Base-by-base conservation (phyloP, 1,140 invertebrate species). In the Odontomachus brunneus region DNA sequence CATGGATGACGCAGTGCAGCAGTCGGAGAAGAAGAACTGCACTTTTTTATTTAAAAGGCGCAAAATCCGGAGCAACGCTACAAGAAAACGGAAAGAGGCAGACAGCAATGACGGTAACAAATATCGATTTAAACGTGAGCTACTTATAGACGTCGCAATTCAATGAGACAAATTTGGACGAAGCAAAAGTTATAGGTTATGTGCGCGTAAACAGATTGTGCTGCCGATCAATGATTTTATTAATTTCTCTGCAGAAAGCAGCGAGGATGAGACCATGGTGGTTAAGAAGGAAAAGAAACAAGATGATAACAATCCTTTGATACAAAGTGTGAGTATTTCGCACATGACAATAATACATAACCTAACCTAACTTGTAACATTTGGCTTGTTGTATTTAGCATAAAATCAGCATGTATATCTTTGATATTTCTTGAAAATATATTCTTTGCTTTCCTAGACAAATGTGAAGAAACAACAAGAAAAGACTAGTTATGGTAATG, bases 271-370 rank as follows among this genome's bases (percentile, higher is more conserved):
- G 63, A 94, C 94, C 7, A 91, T 91, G 0, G 89, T 96, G 9
- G 87, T 95, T 15, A 95, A 95, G 76, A 94, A 94, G 4, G 94
- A 93, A n/a, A 95, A 94, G 51, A 94, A 94, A 71, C 91, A 92
- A n/a, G 91, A 93, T 19, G 94, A 94, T 17, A 87, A 91, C 26
- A 96, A 96, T 94, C 95, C 95, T 0, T 95, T 95, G 88, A 93
- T 95, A 63, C 96, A 96, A 89, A 95, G 93, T 60, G 95, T 95
- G 71, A 94, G 90, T 91, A 62, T 80, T 53, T n/a, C 5, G 0
- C 12, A 12, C 0, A 14, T 29, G 48, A 44, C 65, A 51, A 7
- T 24, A 26, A 11, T 0, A 49, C 19, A 60, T 60, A 0, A 38
- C 14, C 24, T 17, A 29, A 62, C n/a, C 15, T 62, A 7, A 29